phyloP scores from a whole-genome alignment of 2,113 vertebrate genomes.

The Pyrgilauda ruficollis region DNA sequence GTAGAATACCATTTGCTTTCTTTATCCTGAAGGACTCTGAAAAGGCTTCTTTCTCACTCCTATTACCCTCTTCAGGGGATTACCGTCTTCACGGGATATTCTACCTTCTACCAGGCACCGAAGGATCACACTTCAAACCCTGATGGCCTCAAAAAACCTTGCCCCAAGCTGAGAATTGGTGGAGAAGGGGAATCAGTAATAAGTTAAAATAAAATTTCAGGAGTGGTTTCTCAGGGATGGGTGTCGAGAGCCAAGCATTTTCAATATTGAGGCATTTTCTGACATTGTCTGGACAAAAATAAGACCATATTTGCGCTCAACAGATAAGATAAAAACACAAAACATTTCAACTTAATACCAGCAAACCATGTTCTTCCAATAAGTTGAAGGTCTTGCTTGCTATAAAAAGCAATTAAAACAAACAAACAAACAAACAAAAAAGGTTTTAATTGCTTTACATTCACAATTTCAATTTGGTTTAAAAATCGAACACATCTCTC shows the following conservation, averaged over 20 bases:
- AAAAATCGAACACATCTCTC: background rate
- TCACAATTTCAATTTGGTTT: background rate
- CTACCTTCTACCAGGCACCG: background rate
- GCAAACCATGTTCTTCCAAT: background rate
- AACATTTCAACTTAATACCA: background rate
- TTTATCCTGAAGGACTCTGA: background rate
- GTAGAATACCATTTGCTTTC: background rate
- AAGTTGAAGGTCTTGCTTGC: background rate
- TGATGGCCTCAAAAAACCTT: background rate
- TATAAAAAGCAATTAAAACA: background rate
- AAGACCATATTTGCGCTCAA: background rate
- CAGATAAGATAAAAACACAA: background rate
- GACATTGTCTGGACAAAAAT: background rate
- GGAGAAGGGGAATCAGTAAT: accelerated
- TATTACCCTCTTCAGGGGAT: background rate
- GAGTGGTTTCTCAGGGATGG: background rate
- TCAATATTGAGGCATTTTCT: background rate
- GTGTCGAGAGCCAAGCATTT: background rate
- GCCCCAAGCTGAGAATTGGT: background rate
- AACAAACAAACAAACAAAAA: background rate
- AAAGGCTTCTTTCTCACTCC: background rate
- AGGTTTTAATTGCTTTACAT: background rate
- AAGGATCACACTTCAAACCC: background rate
- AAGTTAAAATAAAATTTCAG: background rate
- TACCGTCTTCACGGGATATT: background rate